Evolutionary conservation across 2,113 vertebrate genomes (phyloP).

Genomic region (Elgaria multicarinata): DNA sequence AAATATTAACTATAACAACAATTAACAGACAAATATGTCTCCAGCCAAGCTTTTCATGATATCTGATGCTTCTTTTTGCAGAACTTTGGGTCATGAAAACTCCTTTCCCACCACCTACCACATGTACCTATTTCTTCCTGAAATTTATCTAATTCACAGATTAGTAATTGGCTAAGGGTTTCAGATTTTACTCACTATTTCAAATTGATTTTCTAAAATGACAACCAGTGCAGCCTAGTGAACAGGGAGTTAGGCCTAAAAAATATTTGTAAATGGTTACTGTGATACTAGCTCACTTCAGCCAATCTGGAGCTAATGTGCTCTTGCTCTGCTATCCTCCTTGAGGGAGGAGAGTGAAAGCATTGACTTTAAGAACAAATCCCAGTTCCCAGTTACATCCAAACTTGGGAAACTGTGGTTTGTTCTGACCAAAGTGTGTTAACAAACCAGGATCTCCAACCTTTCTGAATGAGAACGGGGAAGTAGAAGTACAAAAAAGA

Average conservation of each 20-base stretch:
- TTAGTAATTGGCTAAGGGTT: background rate
- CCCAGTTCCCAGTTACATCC: background rate
- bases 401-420: background rate
- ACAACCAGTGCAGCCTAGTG: background rate
- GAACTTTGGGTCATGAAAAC: slow-evolving; percentile 45
- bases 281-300: background rate
- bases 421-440: background rate
- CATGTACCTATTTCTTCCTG: background rate
- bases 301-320: background rate
- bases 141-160: background rate
- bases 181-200: background rate
- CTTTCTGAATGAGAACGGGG: background rate
- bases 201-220: background rate
- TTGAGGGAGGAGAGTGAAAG: background rate
- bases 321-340: background rate
- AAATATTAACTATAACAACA: slow-evolving; percentile 67
- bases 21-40: slow-evolving; percentile 40
- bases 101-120: background rate
- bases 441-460: background rate
- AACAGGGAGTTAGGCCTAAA: background rate
- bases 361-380: background rate
- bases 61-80: slow-evolving; percentile 24
- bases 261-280: background rate
- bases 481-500: background rate
- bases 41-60: slow-evolving; percentile 53